These are phyloP conservation scores for Torymus texanus DNA, from an alignment of 2,888 invertebrate species.

Conservation along the genomic window DNA sequence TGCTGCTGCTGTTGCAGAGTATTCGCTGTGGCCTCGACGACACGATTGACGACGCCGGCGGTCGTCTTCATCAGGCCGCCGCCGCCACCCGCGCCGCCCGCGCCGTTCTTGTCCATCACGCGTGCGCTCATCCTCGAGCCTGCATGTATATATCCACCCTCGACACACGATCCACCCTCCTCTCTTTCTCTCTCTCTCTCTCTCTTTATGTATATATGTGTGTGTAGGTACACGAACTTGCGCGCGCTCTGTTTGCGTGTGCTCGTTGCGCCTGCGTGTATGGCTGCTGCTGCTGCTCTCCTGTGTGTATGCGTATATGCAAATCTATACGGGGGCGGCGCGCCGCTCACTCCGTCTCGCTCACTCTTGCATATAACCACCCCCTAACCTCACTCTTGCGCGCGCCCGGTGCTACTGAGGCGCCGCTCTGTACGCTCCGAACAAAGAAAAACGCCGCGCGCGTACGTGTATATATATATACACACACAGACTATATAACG, in stretches of 20 bases:
- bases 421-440: constrained; percentile 1
- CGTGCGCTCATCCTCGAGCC: constrained; percentile 50
- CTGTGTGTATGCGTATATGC: too few relatives aligned
- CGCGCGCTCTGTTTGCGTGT: too few relatives aligned
- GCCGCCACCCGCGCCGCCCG: background rate
- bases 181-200: too few relatives aligned
- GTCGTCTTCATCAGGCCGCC: constrained; percentile 52
- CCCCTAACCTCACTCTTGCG: too few relatives aligned
- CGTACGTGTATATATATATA: too few relatives aligned
- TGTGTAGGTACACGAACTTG: too few relatives aligned
- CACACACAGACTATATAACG: too few relatives aligned
- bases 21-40: constrained; percentile 53
- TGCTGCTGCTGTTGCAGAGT: constrained; percentile 25
- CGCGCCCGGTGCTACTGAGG: background rate
- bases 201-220: too few relatives aligned
- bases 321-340: background rate
- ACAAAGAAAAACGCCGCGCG: constrained; percentile 23
- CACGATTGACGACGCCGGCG: constrained; percentile 49
- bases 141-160: constrained; percentile 7
- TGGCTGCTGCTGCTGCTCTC: too few relatives aligned
- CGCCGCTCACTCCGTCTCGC: background rate
- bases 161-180: too few relatives aligned
- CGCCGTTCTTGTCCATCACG: constrained; percentile 52
- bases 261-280: too few relatives aligned
- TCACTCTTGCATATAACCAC: background rate